Percentiles rank a stretch among this genome's conserved stretches.
These are phyloP conservation scores for Drosophila greeni DNA, from an alignment of 2,888 invertebrate genomes.

Conservation along the genomic window DNA sequence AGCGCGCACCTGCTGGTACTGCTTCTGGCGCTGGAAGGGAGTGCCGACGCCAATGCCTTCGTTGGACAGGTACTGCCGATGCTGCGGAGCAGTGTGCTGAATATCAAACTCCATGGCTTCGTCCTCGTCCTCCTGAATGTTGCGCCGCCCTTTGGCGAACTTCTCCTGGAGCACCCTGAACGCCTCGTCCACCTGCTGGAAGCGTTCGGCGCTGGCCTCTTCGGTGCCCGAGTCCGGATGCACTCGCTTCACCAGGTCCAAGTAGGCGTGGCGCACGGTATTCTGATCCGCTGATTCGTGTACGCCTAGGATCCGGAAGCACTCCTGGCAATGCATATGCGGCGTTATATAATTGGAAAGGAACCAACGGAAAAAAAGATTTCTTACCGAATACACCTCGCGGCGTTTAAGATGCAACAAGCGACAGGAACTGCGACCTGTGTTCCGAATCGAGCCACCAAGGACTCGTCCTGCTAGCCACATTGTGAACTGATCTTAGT, in stretches of 20 bases:
- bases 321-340: slow-evolving; percentile 80
- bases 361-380: neutral
- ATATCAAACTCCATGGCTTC: slow-evolving; percentile 83
- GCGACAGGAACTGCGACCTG: slow-evolving; percentile 24
- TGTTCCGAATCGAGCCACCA: neutral
- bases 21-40: slow-evolving; percentile 87
- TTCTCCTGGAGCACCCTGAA: slow-evolving; percentile 85
- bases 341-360: slow-evolving; percentile 20
- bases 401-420: slow-evolving; percentile 54
- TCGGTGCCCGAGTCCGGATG: slow-evolving; percentile 90
- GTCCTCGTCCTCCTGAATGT: slow-evolving; percentile 79
- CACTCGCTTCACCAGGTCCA: slow-evolving; percentile 87
- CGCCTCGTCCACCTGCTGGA: slow-evolving; percentile 87
- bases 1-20: slow-evolving; percentile 85
- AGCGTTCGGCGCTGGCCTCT: slow-evolving; percentile 86
- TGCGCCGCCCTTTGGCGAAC: slow-evolving; percentile 82
- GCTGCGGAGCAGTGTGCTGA: slow-evolving; percentile 92
- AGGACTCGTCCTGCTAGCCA: slow-evolving; percentile 13
- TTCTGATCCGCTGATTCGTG: slow-evolving; percentile 85
- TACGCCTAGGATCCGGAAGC: slow-evolving; percentile 84
- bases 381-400: slow-evolving; percentile 55
- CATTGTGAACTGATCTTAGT: slow-evolving; percentile 5
- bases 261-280: slow-evolving; percentile 85
- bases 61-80: slow-evolving; percentile 85
- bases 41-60: slow-evolving; percentile 90